A percentile compares a stretch with the other conserved stretches of the same genome.
phyloP scores from a whole-genome alignment of 2,113 vertebrate genomes.

The Takifugu flavidus region DNA sequence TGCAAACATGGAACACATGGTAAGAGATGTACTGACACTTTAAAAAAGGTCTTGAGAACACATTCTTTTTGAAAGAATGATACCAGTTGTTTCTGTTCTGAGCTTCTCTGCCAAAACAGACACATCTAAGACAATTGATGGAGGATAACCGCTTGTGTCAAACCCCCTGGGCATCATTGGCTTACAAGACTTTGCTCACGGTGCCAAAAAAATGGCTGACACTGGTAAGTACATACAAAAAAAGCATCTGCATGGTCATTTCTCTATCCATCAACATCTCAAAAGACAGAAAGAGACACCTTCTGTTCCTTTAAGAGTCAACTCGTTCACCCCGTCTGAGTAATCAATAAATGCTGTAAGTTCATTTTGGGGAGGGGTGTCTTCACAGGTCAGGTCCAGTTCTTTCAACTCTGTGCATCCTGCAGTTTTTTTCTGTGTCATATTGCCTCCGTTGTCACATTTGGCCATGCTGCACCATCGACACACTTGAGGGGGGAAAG shows the following conservation, averaged over 20 bases:
- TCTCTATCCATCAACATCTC: slow-evolving; percentile 9
- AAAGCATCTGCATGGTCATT: slow-evolving; percentile 15
- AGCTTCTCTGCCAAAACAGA: too few species aligned
- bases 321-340: slow-evolving; percentile 60
- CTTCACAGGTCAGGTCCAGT: slow-evolving; percentile 34
- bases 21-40: neutral
- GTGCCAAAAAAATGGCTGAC: slow-evolving; percentile 26
- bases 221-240: neutral
- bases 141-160: neutral
- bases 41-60: neutral
- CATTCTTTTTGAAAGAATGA: neutral
- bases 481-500: neutral
- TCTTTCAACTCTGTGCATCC: slow-evolving; percentile 31
- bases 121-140: too few species aligned
- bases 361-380: slow-evolving; percentile 31
- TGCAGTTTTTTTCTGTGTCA: neutral
- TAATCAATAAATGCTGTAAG: slow-evolving; percentile 56
- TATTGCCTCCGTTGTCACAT: slow-evolving; percentile 2
- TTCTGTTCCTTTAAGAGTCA: slow-evolving; percentile 44
- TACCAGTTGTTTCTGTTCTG: neutral
- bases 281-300: slow-evolving; percentile 2
- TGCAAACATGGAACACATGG: neutral
- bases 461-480: neutral
- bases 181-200: slow-evolving; percentile 26
- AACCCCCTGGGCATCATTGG: slow-evolving; percentile 14